phyloP scores from a whole-genome alignment of 2,113 vertebrate species.

The Neodon shergylaensis region DNA sequence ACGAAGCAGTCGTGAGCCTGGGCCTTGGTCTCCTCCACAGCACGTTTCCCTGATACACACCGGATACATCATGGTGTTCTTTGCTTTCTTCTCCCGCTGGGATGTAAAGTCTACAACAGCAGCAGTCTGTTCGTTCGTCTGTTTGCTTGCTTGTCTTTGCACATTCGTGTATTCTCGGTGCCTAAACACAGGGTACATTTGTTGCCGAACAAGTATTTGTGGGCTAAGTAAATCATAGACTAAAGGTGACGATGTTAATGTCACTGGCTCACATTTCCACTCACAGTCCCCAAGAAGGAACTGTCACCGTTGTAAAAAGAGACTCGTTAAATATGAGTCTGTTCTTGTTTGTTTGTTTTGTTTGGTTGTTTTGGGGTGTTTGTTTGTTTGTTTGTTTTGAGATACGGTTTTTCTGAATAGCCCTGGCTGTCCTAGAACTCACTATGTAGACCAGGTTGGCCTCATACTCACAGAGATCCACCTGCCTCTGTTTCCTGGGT shows the following conservation, averaged over 20 bases:
- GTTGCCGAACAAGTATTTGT: neutral
- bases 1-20: neutral
- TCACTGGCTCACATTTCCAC: constrained; percentile 2
- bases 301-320: neutral
- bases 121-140: neutral
- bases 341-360: neutral
- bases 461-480: neutral
- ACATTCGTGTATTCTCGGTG: neutral
- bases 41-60: neutral
- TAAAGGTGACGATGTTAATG: neutral
- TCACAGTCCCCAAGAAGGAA: neutral
- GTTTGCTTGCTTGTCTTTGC: neutral
- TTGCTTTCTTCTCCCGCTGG: neutral
- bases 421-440: neutral
- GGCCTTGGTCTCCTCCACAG: neutral
- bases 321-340: neutral
- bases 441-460: neutral
- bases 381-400: neutral
- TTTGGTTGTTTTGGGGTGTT: neutral
- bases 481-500: neutral
- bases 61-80: neutral
- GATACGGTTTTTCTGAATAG: neutral
- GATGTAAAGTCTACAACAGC: neutral
- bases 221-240: neutral
- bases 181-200: neutral